Evolutionary conservation across 2,113 vertebrate genomes (phyloP).

Genomic region (Laterallus jamaicensis): DNA sequence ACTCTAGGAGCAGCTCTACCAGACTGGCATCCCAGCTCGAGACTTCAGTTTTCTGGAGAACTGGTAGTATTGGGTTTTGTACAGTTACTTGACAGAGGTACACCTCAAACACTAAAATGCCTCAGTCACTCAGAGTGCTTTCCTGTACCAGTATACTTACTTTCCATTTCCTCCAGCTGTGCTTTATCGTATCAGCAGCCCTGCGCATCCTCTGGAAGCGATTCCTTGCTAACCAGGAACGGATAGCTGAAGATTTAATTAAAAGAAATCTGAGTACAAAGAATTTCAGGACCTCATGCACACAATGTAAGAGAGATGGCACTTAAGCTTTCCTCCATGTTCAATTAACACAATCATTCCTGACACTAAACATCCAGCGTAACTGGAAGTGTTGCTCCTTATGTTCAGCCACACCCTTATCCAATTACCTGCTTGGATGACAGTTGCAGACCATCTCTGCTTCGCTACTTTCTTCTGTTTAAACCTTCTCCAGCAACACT

Average conservation of each 20-base stretch:
- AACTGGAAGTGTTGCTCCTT: neutral
- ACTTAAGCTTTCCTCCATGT: neutral
- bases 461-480: constrained; percentile 60
- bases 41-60: neutral
- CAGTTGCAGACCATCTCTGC: constrained; percentile 73
- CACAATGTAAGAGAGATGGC: neutral
- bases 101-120: neutral
- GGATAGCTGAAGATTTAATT: constrained; percentile 73
- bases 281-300: neutral
- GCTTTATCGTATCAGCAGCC: constrained; percentile 82
- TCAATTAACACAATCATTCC: neutral
- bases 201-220: constrained; percentile 75
- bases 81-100: neutral
- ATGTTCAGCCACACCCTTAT: neutral
- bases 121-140: neutral
- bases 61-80: neutral
- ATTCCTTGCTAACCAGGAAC: constrained; percentile 86
- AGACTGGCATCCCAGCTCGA: neutral
- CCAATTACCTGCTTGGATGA: constrained; percentile 90
- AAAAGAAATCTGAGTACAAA: neutral
- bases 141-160: constrained; percentile 68
- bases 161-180: constrained; percentile 85
- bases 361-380: neutral
- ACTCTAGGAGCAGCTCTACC: neutral
- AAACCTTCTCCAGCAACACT: constrained; percentile 86